Conservation (phyloP, 2,888 invertebrate genomes). For the Dryobotodes eremita region DNA sequence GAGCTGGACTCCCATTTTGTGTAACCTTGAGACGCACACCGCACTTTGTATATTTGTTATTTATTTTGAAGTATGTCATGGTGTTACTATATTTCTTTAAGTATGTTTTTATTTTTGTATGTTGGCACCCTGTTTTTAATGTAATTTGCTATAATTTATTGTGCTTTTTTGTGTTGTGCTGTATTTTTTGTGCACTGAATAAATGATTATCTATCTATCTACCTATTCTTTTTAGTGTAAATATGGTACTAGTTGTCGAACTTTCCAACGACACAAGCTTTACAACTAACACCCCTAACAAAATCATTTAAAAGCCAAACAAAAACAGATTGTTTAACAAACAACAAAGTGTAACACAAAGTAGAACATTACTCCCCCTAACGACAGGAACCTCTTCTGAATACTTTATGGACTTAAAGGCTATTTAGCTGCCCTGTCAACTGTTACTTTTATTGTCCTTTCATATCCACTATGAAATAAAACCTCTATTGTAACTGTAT, state of each 20-base stretch:
- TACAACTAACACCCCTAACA: conserved; percentile 17
- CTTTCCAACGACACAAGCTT: no score
- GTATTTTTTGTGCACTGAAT: no score
- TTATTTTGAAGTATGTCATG: no score
- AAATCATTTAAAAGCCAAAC: conserved; percentile 39
- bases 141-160: no score
- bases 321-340: conserved; percentile 38
- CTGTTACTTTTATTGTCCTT: conserved; percentile 67
- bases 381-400: conserved; percentile 66
- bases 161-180: no score
- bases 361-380: conserved; percentile 36
- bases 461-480: conserved; percentile 68
- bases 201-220: no score
- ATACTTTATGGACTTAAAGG: conserved; percentile 77
- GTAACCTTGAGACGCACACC: no score
- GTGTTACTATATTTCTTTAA: no score
- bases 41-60: no score
- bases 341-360: conserved; percentile 50
- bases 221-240: background rate
- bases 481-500: conserved; percentile 71
- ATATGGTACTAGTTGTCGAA: background rate
- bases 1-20: no score
- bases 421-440: conserved; percentile 69
- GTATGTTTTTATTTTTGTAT: no score
- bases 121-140: no score